Percentiles rank a stretch among this genome's conserved stretches.
These are phyloP conservation scores for Caenorhabditis afra DNA, from an alignment of 2,888 invertebrate genomes.

Conservation along the genomic window DNA sequence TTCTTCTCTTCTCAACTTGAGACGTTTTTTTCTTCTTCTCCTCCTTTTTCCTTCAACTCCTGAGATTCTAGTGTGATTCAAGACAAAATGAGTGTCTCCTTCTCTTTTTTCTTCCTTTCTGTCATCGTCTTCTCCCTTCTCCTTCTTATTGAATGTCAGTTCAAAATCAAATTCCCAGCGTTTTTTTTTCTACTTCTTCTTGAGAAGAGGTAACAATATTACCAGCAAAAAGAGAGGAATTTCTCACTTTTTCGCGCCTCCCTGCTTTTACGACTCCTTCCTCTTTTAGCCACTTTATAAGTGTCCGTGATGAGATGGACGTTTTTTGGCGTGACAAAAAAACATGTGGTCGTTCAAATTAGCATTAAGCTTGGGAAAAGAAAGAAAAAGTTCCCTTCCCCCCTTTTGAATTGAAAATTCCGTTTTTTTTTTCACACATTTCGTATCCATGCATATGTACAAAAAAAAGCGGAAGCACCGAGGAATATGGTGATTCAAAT, in stretches of 20 bases:
- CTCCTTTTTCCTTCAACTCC: slow-evolving; percentile 12
- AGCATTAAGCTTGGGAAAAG: slow-evolving; percentile 20
- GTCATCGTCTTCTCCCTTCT: no score
- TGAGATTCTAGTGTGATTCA: no score
- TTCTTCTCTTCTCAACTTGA: neutral
- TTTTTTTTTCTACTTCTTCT: slow-evolving; percentile 1
- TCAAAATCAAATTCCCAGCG: slow-evolving; percentile 47
- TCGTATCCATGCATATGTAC: no score
- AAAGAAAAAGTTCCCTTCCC: neutral
- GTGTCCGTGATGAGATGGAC: slow-evolving; percentile 12
- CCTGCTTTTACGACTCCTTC: neutral
- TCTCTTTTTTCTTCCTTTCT: no score
- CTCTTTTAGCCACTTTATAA: neutral
- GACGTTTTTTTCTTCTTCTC: neutral
- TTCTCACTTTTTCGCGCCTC: slow-evolving; percentile 14
- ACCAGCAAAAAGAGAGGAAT: slow-evolving; percentile 3
- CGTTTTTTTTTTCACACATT: slow-evolving; percentile 10
- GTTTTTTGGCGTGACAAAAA: slow-evolving; percentile 17
- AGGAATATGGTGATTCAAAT: neutral
- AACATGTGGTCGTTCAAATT: slow-evolving; percentile 31
- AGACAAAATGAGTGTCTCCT: neutral
- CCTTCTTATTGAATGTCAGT: slow-evolving; percentile 38
- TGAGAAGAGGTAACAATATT: neutral
- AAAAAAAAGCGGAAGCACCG: neutral
- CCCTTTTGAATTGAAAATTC: slow-evolving; percentile 29